phyloP scores from a whole-genome alignment of 2,888 invertebrate genomes.

The Lepidochrysops patricia region DNA sequence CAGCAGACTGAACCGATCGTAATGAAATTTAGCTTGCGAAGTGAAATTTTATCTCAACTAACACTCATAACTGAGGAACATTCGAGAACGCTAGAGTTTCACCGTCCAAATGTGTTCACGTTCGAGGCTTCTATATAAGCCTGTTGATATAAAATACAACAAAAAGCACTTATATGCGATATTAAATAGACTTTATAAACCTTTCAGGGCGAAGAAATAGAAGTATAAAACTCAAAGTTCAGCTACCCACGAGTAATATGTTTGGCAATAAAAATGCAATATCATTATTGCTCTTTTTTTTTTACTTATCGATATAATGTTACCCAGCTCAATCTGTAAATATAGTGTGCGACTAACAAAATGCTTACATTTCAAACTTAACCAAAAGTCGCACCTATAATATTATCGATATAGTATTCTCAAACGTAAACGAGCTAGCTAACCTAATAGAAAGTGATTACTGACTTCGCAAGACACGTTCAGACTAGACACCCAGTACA shows the following conservation, averaged over 20 bases:
- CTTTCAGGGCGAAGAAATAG: too few species aligned
- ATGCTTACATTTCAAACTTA: not conserved
- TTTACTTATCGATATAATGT: too few species aligned
- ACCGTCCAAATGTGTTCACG: not conserved
- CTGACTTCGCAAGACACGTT: not conserved
- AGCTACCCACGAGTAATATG: too few species aligned
- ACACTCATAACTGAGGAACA: constrained; percentile 3
- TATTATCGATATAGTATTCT: not conserved
- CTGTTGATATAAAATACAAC: not conserved
- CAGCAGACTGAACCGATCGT: constrained; percentile 27
- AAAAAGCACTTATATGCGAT: not conserved
- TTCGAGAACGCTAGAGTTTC: not conserved
- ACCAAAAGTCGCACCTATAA: too few species aligned
- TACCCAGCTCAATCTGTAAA: too few species aligned
- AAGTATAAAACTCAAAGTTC: too few species aligned
- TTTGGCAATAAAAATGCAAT: too few species aligned
- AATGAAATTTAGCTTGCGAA: constrained; percentile 25
- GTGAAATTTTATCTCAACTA: constrained; percentile 22
- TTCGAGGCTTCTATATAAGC: too few species aligned
- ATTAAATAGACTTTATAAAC: not conserved
- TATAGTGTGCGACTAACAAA: too few species aligned
- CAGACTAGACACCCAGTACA: not conserved
- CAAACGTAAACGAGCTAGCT: not conserved
- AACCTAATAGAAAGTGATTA: not conserved
- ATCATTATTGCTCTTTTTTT: too few species aligned